Conservation (phyloP, 2,113 vertebrate species). For the Ovibos moschatus region DNA sequence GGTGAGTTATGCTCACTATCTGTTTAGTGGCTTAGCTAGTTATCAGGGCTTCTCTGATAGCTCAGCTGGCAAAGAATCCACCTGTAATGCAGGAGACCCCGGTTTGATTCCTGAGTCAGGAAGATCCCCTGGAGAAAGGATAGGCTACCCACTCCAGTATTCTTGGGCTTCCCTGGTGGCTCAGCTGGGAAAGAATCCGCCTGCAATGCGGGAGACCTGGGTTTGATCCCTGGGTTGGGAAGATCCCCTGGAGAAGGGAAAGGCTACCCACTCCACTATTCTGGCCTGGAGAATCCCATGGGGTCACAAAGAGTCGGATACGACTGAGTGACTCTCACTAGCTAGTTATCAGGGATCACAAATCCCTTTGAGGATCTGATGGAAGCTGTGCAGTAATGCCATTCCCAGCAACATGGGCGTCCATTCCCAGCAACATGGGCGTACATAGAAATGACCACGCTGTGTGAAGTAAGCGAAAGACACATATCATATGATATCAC, state of each 20-base stretch:
- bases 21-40: not conserved
- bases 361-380: not conserved
- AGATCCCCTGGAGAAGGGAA: not conserved
- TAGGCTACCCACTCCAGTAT: not conserved
- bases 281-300: not conserved
- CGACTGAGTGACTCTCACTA: not conserved
- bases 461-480: not conserved
- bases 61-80: not conserved
- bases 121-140: not conserved
- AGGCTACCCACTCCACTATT: not conserved
- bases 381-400: not conserved
- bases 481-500: not conserved
- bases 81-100: not conserved
- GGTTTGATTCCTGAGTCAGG: accelerated
- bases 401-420: not conserved
- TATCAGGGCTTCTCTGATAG: not conserved
- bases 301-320: not conserved
- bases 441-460: accelerated
- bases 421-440: not conserved
- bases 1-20: not conserved
- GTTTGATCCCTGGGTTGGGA: not conserved
- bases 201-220: not conserved
- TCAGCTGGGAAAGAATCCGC: not conserved
- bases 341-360: not conserved
- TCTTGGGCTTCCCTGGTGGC: not conserved